Conservation (phyloP, 2,113 vertebrate genomes). For the Oreotrochilus melanogaster region DNA sequence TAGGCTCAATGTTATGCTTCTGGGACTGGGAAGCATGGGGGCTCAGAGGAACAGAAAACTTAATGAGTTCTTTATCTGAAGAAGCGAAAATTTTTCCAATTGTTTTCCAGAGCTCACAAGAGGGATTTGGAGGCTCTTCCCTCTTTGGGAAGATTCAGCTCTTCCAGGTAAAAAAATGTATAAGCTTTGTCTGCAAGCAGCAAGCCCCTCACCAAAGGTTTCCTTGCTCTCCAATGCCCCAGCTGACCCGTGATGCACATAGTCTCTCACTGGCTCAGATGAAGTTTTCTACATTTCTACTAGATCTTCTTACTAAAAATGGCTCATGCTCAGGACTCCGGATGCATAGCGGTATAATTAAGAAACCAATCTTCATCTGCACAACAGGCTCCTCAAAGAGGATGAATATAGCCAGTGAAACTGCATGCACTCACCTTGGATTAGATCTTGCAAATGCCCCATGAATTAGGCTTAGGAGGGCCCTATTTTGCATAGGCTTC, state of each 20-base stretch:
- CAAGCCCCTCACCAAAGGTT: background rate
- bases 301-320: background rate
- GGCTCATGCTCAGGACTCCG: background rate
- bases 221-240: background rate
- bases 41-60: conserved; percentile 23
- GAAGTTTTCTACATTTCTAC: background rate
- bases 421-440: background rate
- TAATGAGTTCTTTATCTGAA: conserved; percentile 39
- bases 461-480: background rate
- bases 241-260: background rate
- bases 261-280: background rate
- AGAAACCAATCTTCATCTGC: background rate
- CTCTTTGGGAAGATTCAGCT: background rate
- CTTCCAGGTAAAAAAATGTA: background rate
- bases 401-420: background rate
- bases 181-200: background rate
- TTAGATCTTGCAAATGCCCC: background rate
- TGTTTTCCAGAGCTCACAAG: background rate
- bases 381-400: background rate
- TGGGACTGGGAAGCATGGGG: background rate
- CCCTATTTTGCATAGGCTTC: background rate
- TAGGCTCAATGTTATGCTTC: conserved; percentile 45
- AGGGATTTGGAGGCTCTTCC: background rate
- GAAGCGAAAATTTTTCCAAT: background rate
- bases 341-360: background rate